A percentile compares a stretch with the other conserved stretches of the same genome.
These are phyloP conservation scores for Leucoptera coffeella DNA, from an alignment of 2,888 invertebrate genomes.

Conservation along the genomic window DNA sequence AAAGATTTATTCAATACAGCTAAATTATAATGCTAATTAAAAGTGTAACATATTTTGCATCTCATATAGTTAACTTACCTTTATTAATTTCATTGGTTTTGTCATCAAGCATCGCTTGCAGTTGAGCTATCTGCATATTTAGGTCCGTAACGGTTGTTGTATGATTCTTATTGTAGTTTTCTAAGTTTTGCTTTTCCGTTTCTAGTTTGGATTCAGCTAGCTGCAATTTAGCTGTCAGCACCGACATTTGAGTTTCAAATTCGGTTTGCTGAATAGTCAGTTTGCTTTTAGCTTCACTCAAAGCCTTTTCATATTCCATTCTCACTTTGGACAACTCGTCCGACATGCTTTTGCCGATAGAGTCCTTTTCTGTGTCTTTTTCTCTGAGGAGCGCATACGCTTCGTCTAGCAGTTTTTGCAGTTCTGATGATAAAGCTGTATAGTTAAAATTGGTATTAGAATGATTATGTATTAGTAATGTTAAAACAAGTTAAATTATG, in stretches of 20 bases:
- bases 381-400: slow-evolving; percentile 45
- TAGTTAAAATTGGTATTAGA: slow-evolving; percentile 8
- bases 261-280: slow-evolving; percentile 59
- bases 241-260: slow-evolving; percentile 53
- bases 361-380: slow-evolving; percentile 46
- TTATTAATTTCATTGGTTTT: slow-evolving; percentile 45
- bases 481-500: no score
- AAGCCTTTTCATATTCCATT: slow-evolving; percentile 44
- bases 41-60: no score
- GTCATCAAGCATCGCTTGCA: slow-evolving; percentile 43
- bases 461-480: no score
- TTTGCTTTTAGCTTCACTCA: slow-evolving; percentile 55
- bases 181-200: slow-evolving; percentile 37
- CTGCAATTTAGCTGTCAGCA: slow-evolving; percentile 44
- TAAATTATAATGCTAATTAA: no score
- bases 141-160: slow-evolving; percentile 41
- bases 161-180: slow-evolving; percentile 39
- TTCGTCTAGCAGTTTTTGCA: slow-evolving; percentile 45
- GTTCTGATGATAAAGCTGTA: slow-evolving; percentile 41
- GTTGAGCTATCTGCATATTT: slow-evolving; percentile 33
- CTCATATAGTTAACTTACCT: slow-evolving; percentile 31
- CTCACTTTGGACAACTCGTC: slow-evolving; percentile 36
- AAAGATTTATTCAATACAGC: no score
- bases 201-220: slow-evolving; percentile 43
- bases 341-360: slow-evolving; percentile 40